These are phyloP conservation scores for Malacoctenus gilli DNA, from an alignment of 2,797 vertebrate species.

Conservation along the genomic window DNA sequence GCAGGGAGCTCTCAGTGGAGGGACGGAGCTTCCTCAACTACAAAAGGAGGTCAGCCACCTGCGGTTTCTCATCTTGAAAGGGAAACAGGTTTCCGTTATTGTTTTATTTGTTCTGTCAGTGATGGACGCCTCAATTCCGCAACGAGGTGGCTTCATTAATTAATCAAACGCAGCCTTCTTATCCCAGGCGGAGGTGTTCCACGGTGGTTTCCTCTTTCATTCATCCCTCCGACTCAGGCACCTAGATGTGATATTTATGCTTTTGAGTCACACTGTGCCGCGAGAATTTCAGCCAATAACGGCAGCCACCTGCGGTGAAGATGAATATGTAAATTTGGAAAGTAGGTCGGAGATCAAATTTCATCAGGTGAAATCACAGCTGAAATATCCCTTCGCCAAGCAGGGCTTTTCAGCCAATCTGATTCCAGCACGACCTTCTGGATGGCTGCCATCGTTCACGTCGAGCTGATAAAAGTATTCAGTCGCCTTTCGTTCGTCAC, in stretches of 20 bases:
- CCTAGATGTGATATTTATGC: constrained; percentile 68
- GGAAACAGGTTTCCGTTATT: constrained; percentile 25
- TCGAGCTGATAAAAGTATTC: constrained; percentile 59
- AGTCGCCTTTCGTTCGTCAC: constrained; percentile 49
- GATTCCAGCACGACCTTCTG: constrained; percentile 59
- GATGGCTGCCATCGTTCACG: constrained; percentile 55
- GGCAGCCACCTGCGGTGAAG: constrained; percentile 69
- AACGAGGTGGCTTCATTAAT: constrained; percentile 62
- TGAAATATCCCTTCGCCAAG: constrained; percentile 63
- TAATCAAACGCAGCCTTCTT: constrained; percentile 65
- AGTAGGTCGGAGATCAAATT: constrained; percentile 76
- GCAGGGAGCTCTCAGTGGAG: constrained; percentile 28
- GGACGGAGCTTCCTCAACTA: constrained; percentile 16
- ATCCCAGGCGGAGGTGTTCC: constrained; percentile 62
- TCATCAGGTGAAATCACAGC: constrained; percentile 69
- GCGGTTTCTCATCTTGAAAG: constrained; percentile 38
- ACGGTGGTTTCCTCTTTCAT: constrained; percentile 52
- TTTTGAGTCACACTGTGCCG: constrained; percentile 72
- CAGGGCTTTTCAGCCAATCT: constrained; percentile 59
- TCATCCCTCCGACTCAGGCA: constrained; percentile 55
- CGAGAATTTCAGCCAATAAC: constrained; percentile 71
- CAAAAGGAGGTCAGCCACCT: constrained; percentile 54
- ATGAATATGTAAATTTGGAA: constrained; percentile 79
- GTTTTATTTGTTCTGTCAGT: constrained; percentile 34
- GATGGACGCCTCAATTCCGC: constrained; percentile 46